Conservation (phyloP, 2,888 invertebrate species). For the Masnerella sp. region DNA sequence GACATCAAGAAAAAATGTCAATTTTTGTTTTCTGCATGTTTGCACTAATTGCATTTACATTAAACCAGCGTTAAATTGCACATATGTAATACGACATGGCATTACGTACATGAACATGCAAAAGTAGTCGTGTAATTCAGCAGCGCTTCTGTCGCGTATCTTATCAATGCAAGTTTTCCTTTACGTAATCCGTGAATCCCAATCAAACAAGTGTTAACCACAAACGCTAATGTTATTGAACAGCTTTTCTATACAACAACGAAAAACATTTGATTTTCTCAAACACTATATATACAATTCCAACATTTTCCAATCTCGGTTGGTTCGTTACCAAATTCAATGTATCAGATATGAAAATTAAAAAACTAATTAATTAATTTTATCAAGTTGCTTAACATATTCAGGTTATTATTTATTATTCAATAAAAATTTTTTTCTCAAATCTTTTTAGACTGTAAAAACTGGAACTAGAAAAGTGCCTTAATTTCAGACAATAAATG, state of each 20-base stretch:
- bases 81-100: slow-evolving; percentile 4
- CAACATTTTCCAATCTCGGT: too few species aligned
- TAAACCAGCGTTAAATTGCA: slow-evolving; percentile 40
- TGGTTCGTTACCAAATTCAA: too few species aligned
- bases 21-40: slow-evolving; percentile 32
- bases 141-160: slow-evolving; percentile 12
- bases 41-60: slow-evolving; percentile 40
- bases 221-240: slow-evolving; percentile 21
- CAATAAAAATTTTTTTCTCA: too few species aligned
- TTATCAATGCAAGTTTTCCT: slow-evolving; percentile 27
- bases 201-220: slow-evolving; percentile 34
- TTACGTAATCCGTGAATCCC: slow-evolving; percentile 28
- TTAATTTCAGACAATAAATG: too few species aligned
- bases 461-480: too few species aligned
- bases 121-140: slow-evolving; percentile 20
- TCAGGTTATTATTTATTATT: too few species aligned
- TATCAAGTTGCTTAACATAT: too few species aligned
- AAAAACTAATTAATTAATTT: too few species aligned
- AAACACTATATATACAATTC: neutral
- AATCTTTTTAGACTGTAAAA: too few species aligned
- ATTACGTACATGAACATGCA: slow-evolving; percentile 24
- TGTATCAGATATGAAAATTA: too few species aligned
- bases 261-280: neutral
- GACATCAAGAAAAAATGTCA: too few species aligned
- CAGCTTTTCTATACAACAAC: too few species aligned